Base-by-base conservation (phyloP, 2,113 vertebrate species). In the Steatornis caripensis region DNA sequence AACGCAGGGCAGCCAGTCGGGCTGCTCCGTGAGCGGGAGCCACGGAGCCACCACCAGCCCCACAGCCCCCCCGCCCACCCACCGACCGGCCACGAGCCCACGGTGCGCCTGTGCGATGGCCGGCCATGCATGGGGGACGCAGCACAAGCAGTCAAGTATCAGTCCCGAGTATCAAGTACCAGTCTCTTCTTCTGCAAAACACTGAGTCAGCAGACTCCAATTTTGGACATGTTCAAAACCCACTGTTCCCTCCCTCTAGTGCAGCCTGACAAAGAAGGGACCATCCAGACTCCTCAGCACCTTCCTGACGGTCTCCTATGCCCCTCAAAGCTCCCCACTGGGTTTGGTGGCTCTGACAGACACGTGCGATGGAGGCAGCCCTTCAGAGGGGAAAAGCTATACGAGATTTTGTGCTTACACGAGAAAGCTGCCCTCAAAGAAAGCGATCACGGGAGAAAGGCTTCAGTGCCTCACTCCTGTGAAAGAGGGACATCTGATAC, bases 391-490 rank as follows among this genome's bases (percentile, higher is more conserved):
- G 27, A 72, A 60, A 37, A 29, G 7, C 17, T 32, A 14, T 7
- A 57, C 1, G 10, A 3, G 3, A 17, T 53, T 61, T 70, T 32
- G 34, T 3, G 1, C 19, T 49, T 23, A 29, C 45, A 19, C 1
- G 4, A 49, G 10, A 29, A 62, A 75, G 15, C 32, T 12, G 7
- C 11, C 18, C 58, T 86, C 81, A 53, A 19, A 71, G 26, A 51
- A 17, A 75, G 24, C 0, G 0, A 37, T 4, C 4, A 5, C 0
- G 0, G 36, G n/a, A 49, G 2, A 19, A 77, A 77, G 19, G 72
- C 43, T 19, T 1, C 0, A 0, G 32, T 39, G n/a, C 43, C 39
- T 41, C 29, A 1, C 12, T 58, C 51, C 41, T 21, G 34, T 1
- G 34, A 1, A 2, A 76, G 75, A 11, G 1, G 58, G 16, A 77